These are phyloP conservation scores for Microcebus tavaratra DNA, from an alignment of 2,113 vertebrate species.

Conservation along the genomic window DNA sequence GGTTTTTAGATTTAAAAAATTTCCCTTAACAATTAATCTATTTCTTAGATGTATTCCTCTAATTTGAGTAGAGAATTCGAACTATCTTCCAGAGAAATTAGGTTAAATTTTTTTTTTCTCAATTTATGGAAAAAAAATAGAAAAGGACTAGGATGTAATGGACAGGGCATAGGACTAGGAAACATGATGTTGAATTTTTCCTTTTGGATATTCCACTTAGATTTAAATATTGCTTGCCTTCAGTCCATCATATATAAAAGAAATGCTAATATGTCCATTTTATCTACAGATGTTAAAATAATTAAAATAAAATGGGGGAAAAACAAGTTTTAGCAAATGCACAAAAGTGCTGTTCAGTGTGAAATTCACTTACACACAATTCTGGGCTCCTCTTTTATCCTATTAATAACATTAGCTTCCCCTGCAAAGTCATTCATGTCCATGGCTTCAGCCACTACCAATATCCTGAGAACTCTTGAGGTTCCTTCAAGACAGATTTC, in stretches of 20 bases:
- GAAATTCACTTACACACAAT: background rate
- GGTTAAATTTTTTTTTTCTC: background rate
- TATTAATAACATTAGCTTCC: background rate
- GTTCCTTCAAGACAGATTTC: background rate
- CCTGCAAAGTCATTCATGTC: background rate
- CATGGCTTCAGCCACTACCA: background rate
- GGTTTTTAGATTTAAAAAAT: background rate
- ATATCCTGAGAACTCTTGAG: background rate
- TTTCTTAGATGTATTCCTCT: background rate
- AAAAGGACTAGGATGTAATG: background rate
- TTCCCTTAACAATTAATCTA: background rate
- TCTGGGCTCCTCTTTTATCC: background rate
- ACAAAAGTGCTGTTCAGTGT: background rate
- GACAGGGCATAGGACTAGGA: background rate
- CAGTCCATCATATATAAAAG: background rate
- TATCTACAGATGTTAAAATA: background rate
- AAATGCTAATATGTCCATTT: background rate
- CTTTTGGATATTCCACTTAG: background rate
- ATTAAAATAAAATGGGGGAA: background rate
- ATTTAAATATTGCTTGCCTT: background rate
- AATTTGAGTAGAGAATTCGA: background rate
- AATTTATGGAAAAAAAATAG: accelerated
- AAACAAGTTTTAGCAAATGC: background rate
- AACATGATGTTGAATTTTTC: background rate
- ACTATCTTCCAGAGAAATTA: background rate